Evolutionary conservation across 2,888 invertebrate species (phyloP).

Genomic region (Archips xylosteana): DNA sequence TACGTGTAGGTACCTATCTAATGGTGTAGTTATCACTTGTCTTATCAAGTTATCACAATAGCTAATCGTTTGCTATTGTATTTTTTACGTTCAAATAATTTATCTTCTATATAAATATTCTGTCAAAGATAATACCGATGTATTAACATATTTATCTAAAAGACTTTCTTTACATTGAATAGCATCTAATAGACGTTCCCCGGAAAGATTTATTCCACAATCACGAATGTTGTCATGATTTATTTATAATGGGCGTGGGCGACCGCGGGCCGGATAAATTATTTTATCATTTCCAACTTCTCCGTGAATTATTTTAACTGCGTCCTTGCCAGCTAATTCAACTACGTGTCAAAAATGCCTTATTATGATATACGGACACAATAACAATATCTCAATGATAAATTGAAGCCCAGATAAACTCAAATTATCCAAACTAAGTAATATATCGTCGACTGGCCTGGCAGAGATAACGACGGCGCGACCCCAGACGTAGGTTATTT

Average conservation of each 20-base stretch:
- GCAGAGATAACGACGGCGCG: not conserved
- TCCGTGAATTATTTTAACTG: slow-evolving; percentile 16
- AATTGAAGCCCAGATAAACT: slow-evolving; percentile 37
- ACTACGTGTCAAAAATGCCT: slow-evolving; percentile 19
- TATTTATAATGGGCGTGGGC: slow-evolving; percentile 37
- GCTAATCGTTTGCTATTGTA: not conserved
- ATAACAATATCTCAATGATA: slow-evolving; percentile 39
- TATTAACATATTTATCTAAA: slow-evolving; percentile 17
- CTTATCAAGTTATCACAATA: not conserved
- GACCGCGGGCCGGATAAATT: slow-evolving; percentile 23
- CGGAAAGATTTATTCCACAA: slow-evolving; percentile 27
- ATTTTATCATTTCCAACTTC: slow-evolving; percentile 32
- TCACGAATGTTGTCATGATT: slow-evolving; percentile 39
- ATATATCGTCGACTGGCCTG: slow-evolving; percentile 21
- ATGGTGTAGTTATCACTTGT: not conserved
- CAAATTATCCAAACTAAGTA: slow-evolving; percentile 38
- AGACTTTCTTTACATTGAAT: slow-evolving; percentile 16
- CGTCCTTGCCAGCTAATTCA: slow-evolving; percentile 6
- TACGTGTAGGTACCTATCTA: too few species aligned
- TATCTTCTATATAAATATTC: slow-evolving; percentile 3
- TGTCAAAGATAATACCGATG: slow-evolving; percentile 1
- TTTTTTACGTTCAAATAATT: not conserved
- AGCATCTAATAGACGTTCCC: slow-evolving; percentile 29
- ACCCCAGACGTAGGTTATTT: slow-evolving; percentile 29
- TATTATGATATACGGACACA: slow-evolving; percentile 31